Percentiles rank a stretch among this genome's conserved stretches.
These are phyloP conservation scores for Oikopleura vanhoeffeni DNA, from an alignment of 23 tunicate genomes.

Conservation along the genomic window DNA sequence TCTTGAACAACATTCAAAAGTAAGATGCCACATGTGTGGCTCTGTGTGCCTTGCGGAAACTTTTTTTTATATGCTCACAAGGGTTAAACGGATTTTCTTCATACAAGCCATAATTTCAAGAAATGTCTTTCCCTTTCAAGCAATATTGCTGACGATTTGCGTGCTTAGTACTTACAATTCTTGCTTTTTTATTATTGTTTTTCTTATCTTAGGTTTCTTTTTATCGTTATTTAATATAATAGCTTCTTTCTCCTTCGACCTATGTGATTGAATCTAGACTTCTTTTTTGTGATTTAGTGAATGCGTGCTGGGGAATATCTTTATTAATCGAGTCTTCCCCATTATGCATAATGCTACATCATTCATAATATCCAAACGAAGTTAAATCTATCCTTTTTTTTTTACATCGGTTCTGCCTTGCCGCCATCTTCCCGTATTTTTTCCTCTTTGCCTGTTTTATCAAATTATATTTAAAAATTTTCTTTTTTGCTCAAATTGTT, in stretches of 20 bases:
- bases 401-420: background rate
- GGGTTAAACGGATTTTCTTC: too few species aligned
- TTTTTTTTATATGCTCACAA: too few species aligned
- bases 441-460: background rate
- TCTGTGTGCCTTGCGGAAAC: too few species aligned
- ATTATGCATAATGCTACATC: background rate
- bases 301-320: too few species aligned
- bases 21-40: too few species aligned
- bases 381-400: background rate
- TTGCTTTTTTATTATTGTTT: background rate
- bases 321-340: conserved; percentile 8
- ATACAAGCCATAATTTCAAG: too few species aligned
- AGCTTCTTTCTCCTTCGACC: background rate
- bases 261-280: too few species aligned
- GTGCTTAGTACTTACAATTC: too few species aligned
- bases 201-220: background rate
- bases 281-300: too few species aligned
- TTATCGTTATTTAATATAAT: background rate
- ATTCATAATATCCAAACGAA: background rate
- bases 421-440: background rate
- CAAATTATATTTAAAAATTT: background rate
- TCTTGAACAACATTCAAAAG: too few species aligned
- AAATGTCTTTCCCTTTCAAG: too few species aligned
- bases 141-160: too few species aligned
- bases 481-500: background rate